A percentile compares a stretch with the other conserved stretches of the same genome.
Evolutionary conservation across 2,888 invertebrate species (phyloP).

Genomic region (Drosophila macrothrix): DNA sequence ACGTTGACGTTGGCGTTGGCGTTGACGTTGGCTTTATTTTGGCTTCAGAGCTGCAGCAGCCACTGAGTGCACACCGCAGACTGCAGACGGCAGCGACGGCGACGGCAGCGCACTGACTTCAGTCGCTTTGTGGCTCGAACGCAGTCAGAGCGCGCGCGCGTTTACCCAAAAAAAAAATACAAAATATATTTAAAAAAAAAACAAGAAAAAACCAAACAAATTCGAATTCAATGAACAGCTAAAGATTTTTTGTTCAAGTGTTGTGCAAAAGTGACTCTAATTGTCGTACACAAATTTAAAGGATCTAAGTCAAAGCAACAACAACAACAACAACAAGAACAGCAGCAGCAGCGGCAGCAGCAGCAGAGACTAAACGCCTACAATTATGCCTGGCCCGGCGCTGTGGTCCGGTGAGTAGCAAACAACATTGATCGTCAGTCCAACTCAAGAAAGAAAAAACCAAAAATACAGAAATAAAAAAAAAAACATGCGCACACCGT

Average conservation of each 20-base stretch:
- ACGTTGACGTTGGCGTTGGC: slow-evolving; percentile 47
- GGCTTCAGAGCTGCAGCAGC: slow-evolving; percentile 55
- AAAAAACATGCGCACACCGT: slow-evolving; percentile 5
- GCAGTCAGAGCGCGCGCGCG: slow-evolving; percentile 56
- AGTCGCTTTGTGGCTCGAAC: slow-evolving; percentile 62
- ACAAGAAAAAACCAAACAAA: neutral
- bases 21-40: slow-evolving; percentile 60
- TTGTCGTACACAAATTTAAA: slow-evolving; percentile 19
- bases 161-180: slow-evolving; percentile 17
- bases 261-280: slow-evolving; percentile 27
- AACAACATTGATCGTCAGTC: slow-evolving; percentile 32
- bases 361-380: slow-evolving; percentile 70
- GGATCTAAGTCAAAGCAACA: slow-evolving; percentile 27
- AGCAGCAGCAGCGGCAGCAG: slow-evolving; percentile 34
- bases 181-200: neutral
- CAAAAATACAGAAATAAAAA: neutral
- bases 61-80: slow-evolving; percentile 32
- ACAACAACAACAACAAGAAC: slow-evolving; percentile 1
- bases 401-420: slow-evolving; percentile 85
- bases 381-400: slow-evolving; percentile 85
- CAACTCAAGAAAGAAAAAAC: slow-evolving; percentile 14
- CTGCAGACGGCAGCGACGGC: slow-evolving; percentile 32
- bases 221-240: slow-evolving; percentile 1
- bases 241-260: slow-evolving; percentile 46
- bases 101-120: slow-evolving; percentile 60